Percentiles rank a stretch among this genome's conserved stretches.
These are phyloP conservation scores for Drosophila mojavensis DNA, from an alignment of 1,140 invertebrate genomes.

Conservation along the genomic window DNA sequence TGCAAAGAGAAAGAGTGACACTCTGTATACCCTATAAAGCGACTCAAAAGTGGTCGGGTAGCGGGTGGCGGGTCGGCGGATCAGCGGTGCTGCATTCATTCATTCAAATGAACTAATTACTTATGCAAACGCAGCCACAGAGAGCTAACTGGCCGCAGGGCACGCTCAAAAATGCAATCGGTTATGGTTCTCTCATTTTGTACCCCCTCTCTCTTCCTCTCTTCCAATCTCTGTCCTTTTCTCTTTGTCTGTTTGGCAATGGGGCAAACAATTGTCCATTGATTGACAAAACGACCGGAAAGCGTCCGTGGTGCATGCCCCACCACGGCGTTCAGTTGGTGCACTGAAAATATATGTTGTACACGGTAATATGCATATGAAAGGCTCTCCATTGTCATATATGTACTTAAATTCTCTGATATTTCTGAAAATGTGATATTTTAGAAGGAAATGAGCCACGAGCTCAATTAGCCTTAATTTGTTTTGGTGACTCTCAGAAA, in stretches of 20 bases:
- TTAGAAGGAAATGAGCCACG: too few species aligned
- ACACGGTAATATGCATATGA: too few species aligned
- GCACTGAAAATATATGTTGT: too few species aligned
- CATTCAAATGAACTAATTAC: slow-evolving; percentile 56
- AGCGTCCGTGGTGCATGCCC: not conserved
- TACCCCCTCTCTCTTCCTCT: too few species aligned
- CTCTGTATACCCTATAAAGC: slow-evolving; percentile 3
- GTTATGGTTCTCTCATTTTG: slow-evolving; percentile 15
- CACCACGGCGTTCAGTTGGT: not conserved
- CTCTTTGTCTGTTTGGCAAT: slow-evolving; percentile 27
- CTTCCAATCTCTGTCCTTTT: too few species aligned
- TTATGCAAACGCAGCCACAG: slow-evolving; percentile 57
- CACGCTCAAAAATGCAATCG: slow-evolving; percentile 46
- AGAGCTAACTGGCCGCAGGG: slow-evolving; percentile 28
- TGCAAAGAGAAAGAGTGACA: not conserved
- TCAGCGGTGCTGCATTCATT: not conserved
- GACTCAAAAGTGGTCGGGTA: too few species aligned
- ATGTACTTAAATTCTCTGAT: too few species aligned
- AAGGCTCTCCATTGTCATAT: too few species aligned
- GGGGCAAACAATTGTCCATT: slow-evolving; percentile 55
- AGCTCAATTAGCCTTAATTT: too few species aligned
- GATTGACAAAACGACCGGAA: slow-evolving; percentile 34
- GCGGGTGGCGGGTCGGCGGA: not conserved
- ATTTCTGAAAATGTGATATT: too few species aligned
- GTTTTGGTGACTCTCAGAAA: too few species aligned